phyloP scores from a whole-genome alignment of 2,888 invertebrate species.

The Emmelina monodactyla region DNA sequence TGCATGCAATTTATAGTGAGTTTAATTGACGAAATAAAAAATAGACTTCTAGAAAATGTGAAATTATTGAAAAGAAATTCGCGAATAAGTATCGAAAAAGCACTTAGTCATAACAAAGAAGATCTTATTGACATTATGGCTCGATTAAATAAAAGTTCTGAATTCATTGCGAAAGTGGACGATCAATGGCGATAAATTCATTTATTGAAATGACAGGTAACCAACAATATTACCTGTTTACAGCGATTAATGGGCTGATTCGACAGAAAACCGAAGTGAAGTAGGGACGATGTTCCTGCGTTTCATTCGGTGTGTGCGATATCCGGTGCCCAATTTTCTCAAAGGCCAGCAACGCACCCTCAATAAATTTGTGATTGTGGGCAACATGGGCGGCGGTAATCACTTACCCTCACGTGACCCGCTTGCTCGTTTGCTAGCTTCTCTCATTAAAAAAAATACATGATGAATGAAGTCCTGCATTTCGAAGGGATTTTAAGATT shows the following conservation, averaged over 20 bases:
- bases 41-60: constrained; percentile 12
- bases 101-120: constrained; percentile 13
- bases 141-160: constrained; percentile 13
- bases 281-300: too few species aligned
- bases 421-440: too few species aligned
- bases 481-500: constrained; percentile 8
- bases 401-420: too few species aligned
- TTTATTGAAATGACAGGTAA: constrained; percentile 4
- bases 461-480: constrained; percentile 8
- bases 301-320: too few species aligned
- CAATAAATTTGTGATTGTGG: too few species aligned
- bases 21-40: constrained; percentile 1
- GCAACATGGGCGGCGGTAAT: too few species aligned
- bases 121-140: constrained; percentile 11
- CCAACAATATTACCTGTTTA: too few species aligned
- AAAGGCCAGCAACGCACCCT: too few species aligned
- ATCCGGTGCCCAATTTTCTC: too few species aligned
- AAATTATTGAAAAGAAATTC: constrained; percentile 6
- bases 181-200: constrained; percentile 12
- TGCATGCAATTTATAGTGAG: constrained; percentile 6
- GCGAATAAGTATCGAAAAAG: constrained; percentile 10
- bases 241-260: too few species aligned
- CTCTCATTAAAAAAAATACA: constrained; percentile 7
- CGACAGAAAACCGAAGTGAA: too few species aligned
- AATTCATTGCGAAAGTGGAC: constrained; percentile 7